Percentiles rank a stretch among this genome's conserved stretches.
phyloP scores from a whole-genome alignment of 2,113 vertebrate species.

The Sinocyclocheilus maitianheensis region DNA sequence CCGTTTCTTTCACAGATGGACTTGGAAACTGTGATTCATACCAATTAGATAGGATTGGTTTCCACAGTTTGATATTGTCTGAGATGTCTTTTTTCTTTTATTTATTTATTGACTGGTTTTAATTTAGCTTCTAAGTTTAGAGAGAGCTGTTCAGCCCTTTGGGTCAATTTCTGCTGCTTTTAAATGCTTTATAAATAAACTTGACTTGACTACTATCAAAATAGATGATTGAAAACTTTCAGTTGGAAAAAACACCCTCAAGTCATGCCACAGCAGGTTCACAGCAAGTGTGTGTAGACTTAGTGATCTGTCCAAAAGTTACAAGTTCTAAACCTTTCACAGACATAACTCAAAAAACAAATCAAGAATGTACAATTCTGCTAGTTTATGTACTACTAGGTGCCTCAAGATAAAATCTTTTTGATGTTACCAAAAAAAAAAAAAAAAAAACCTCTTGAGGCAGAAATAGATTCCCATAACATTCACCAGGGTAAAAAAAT shows the following conservation, averaged over 20 bases:
- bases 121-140: too few species aligned
- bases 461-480: too few species aligned
- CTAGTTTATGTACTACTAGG: background rate
- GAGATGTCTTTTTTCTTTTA: background rate
- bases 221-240: background rate
- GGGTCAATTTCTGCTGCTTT: background rate
- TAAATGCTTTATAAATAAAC: constrained; percentile 4
- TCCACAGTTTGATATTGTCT: background rate
- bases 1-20: background rate
- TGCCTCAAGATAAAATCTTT: background rate
- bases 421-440: background rate
- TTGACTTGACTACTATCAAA: background rate
- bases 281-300: background rate
- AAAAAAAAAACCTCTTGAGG: too few species aligned
- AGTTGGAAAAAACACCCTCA: background rate
- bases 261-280: background rate
- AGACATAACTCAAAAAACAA: background rate
- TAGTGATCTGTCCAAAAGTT: background rate
- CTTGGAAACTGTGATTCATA: background rate
- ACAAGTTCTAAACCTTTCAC: background rate
- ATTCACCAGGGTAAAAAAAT: background rate
- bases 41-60: background rate
- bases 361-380: background rate
- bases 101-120: background rate
- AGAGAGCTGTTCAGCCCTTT: background rate